Base-by-base conservation (phyloP, 1,140 invertebrate genomes). In the Neodiprion virginianus region DNA sequence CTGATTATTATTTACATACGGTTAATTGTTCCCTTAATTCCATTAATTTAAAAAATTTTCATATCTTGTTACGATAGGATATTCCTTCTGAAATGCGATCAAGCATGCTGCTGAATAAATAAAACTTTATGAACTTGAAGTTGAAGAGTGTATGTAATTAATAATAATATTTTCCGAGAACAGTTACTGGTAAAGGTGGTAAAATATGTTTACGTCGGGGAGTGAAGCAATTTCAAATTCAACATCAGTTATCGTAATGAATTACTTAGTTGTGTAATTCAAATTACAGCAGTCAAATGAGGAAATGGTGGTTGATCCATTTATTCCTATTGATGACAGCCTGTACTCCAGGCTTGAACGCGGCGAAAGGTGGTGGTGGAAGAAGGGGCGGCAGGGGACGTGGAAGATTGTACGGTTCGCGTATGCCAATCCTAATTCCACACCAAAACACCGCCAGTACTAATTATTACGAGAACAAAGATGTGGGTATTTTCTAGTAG, bases 381-480 rank as follows among this genome's bases (percentile, higher is more conserved):
- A 79, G 81, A 48, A 82, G 86, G 73, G 80, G 87, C 71, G 77
- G 83, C 0, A 77, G 79, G 14, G 80, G 87, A 77, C 81, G 84
- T 5, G 87, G 89, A 70, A 81, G 89, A 75, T 74, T 90, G 14
- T 90, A 85, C 78, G 89, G 89, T 50, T 89, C 89, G 7, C 81
- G 89, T 11, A 89, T 91, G 83, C 92, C 91, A 0, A 90, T 92
- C 61, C 84, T 92, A n/a, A 93, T 93, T 73, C 90, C 92, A 74
- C 90, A 92, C 82, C 87, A 91, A 74, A 93, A 92, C 81, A 91
- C 91, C 48, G 92, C 92, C 71, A 90, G 92, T 21, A 89, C 89
- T 14, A 91, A 89, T 80, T 94, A 94, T 83, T 95, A 94, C 77
- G 91, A 93, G 77, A 91, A 94, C 80, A 93, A 93, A 86, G 92